phyloP scores from a whole-genome alignment of 2,888 invertebrate species.

The Lasioglossum calceatum region DNA sequence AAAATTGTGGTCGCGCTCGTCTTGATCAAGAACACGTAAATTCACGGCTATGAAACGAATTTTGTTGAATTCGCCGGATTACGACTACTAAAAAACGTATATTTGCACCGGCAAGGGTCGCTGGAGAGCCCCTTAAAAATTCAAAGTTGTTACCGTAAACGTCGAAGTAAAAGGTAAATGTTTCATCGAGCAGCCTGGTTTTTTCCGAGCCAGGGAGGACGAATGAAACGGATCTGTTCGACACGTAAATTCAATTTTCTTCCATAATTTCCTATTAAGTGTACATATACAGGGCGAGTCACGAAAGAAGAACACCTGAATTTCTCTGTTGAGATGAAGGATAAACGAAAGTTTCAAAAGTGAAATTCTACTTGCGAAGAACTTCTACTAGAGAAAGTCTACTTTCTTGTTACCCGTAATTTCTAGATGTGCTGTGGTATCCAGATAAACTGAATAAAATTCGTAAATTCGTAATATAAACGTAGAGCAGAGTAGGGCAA shows the following conservation, averaged over 20 bases:
- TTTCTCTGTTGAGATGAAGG: too few relatives aligned
- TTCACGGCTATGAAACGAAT: constrained; percentile 28
- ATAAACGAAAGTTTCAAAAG: too few relatives aligned
- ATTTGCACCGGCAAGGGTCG: background rate
- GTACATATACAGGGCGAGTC: too few relatives aligned
- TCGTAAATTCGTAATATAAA: too few relatives aligned
- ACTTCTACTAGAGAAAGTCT: too few relatives aligned
- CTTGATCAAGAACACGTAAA: constrained; percentile 49
- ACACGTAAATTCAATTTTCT: background rate
- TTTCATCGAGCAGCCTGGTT: background rate
- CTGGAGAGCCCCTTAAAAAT: constrained; percentile 20
- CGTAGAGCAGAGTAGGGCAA: too few relatives aligned
- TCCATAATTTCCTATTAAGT: too few relatives aligned
- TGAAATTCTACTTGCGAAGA: too few relatives aligned
- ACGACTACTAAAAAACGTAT: constrained; percentile 1
- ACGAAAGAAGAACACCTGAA: too few relatives aligned
- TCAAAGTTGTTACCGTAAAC: constrained; percentile 31
- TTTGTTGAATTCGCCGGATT: constrained; percentile 22
- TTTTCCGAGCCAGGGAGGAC: background rate
- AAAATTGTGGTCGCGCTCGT: constrained; percentile 38
- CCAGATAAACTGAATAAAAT: too few relatives aligned
- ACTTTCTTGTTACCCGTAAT: too few relatives aligned
- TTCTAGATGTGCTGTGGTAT: too few relatives aligned
- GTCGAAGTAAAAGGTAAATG: constrained; percentile 1
- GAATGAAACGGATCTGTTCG: background rate